phyloP scores from a whole-genome alignment of 2,888 invertebrate species.

The Athalia rosae region DNA sequence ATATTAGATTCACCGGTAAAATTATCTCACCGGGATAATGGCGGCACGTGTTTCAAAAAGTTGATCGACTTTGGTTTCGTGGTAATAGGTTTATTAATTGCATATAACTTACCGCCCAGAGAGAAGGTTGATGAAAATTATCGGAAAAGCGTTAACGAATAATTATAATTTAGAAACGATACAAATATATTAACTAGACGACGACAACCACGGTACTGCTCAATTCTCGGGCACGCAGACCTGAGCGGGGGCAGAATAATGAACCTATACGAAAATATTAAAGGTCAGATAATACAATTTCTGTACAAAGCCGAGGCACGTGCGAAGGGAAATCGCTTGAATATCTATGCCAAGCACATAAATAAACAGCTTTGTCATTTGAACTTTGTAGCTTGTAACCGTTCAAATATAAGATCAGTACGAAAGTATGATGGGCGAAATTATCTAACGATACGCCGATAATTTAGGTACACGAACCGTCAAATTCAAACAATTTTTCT shows the following conservation, averaged over 20 bases:
- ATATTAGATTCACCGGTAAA: too few species aligned
- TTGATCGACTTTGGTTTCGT: too few species aligned
- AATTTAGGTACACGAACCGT: too few species aligned
- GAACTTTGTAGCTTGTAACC: constrained; percentile 26
- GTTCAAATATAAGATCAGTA: constrained; percentile 14
- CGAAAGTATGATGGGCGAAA: background rate
- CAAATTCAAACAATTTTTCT: too few species aligned
- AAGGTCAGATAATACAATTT: constrained; percentile 2
- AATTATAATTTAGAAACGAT: constrained; percentile 23
- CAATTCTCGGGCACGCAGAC: constrained; percentile 20
- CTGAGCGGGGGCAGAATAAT: constrained; percentile 11
- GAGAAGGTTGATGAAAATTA: background rate
- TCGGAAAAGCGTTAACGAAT: background rate
- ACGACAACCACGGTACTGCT: constrained; percentile 22
- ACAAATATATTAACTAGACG: constrained; percentile 23
- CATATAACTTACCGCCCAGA: constrained; percentile 8
- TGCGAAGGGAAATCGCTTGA: background rate
- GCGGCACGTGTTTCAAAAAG: too few species aligned
- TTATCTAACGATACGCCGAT: too few species aligned
- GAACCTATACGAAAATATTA: constrained; percentile 29
- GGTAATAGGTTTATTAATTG: background rate
- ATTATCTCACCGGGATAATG: too few species aligned
- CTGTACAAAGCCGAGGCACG: background rate
- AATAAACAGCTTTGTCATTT: constrained; percentile 30
- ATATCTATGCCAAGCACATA: background rate